Conservation (phyloP, 2,888 invertebrate species). For the Poecilus cupreus region DNA sequence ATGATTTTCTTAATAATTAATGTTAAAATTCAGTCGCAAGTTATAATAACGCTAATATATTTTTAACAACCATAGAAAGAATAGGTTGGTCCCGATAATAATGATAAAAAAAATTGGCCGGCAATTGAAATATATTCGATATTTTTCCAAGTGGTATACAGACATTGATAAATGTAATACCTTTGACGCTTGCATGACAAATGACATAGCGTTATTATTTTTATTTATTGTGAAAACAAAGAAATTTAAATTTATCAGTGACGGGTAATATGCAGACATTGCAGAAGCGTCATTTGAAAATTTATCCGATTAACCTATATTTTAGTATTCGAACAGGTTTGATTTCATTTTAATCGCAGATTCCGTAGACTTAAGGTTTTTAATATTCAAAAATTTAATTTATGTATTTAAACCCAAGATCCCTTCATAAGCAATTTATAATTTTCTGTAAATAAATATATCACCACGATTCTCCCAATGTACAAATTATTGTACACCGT, state of each 20-base stretch:
- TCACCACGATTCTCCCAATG: no score
- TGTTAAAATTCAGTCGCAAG: no score
- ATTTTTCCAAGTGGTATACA: not conserved
- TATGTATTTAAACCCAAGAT: no score
- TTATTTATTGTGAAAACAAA: conserved; percentile 42
- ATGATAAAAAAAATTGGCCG: not conserved
- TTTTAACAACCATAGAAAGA: no score
- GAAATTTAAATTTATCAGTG: conserved; percentile 30
- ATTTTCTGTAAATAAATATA: no score
- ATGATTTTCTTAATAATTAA: no score
- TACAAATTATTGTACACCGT: no score
- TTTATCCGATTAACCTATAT: conserved; percentile 35
- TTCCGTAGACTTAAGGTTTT: no score
- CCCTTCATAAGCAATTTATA: no score
- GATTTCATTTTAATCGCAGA: not conserved
- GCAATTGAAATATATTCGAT: conserved; percentile 1
- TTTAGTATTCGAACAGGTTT: conserved; percentile 7
- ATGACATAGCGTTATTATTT: conserved; percentile 40
- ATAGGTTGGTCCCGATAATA: not conserved
- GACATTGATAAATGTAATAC: conserved; percentile 40
- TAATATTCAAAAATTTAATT: no score
- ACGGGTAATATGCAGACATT: not conserved
- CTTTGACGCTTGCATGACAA: conserved; percentile 29
- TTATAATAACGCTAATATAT: no score
- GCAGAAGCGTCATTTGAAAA: not conserved